Evolutionary conservation across 2,888 invertebrate species (phyloP), one percentile per base, ranked within the genome.

Genomic region (Apamea crenata): DNA sequence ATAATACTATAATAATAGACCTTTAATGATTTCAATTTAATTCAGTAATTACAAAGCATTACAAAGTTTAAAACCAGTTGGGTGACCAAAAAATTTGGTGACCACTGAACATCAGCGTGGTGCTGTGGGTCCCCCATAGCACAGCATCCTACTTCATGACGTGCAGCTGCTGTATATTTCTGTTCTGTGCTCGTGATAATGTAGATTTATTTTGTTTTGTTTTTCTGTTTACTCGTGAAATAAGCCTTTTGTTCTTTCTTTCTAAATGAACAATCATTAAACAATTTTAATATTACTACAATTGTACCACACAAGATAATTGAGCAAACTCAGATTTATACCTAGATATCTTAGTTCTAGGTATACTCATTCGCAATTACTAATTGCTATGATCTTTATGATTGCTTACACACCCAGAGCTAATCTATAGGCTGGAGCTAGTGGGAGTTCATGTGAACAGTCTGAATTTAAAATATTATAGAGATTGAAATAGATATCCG

Each of bases 301-400:
- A 40, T 50, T 59, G 2, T 29, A 16, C 65, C 65, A 65, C 65
- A 40, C 21, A 80, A 50, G 18, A 10, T 8, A 76, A 40, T 40
- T 32, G 56, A 67, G 53, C 10, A 44, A 82, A 72, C 53, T 16
- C 18, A 47, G 25, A 56, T 67, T 44, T 50, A 32, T 71, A 74
- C 40, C n/a, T 47, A 25, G 14, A 21, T 53, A 32, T 25, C 29
- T 8, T 25, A 77, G 32, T 25, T 65, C 36, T 50, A 29, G 2
- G 40, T 16, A 25, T 40, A 47, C 63, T 72, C 10, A 10, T 69
- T 63, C 16, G 63, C 50, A 73, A 73, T 68, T 50, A 29, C n/a
- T 83, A 83, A 72, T 83, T 82, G 61, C 70, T 53, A 66, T 74
- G 79, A 74, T 84, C 73, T 81, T 81, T 79, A 72, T 72, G 72